These are phyloP conservation scores for Brotula barbata DNA, from an alignment of 2,797 vertebrate genomes.

Conservation along the genomic window DNA sequence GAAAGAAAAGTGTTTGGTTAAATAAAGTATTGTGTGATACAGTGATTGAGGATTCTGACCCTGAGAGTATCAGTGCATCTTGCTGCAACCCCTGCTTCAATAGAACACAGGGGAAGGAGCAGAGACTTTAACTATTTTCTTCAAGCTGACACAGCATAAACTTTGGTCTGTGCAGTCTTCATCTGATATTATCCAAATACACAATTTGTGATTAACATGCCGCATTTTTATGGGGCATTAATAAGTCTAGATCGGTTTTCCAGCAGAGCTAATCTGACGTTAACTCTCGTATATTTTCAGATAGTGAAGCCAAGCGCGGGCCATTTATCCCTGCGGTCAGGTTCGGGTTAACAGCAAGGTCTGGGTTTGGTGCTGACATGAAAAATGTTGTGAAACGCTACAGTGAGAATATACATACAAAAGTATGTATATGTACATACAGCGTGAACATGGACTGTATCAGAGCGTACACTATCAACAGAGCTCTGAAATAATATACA, in stretches of 20 bases:
- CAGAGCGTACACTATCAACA: constrained; percentile 62
- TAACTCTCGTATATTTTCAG: constrained; percentile 49
- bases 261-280: constrained; percentile 27
- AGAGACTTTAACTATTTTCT: constrained; percentile 25
- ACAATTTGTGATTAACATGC: constrained; percentile 58
- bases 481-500: constrained; percentile 59
- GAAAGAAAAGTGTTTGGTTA: constrained; percentile 25
- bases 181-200: constrained; percentile 63
- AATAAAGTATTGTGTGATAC: constrained; percentile 34
- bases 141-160: constrained; percentile 54
- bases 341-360: constrained; percentile 48
- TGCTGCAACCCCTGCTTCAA: constrained; percentile 17
- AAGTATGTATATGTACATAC: background rate
- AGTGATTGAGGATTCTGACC: constrained; percentile 14
- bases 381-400: constrained; percentile 51
- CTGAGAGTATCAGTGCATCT: constrained; percentile 17
- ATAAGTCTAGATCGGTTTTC: constrained; percentile 52
- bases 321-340: constrained; percentile 47
- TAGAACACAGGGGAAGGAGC: constrained; percentile 14
- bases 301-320: constrained; percentile 29
- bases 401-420: constrained; percentile 35
- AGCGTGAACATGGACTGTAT: constrained; percentile 47
- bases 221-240: constrained; percentile 47
- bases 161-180: constrained; percentile 29
- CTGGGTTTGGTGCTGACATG: constrained; percentile 56